Base-by-base conservation (phyloP, 2,888 invertebrate genomes). In the Ellobium chinense region DNA sequence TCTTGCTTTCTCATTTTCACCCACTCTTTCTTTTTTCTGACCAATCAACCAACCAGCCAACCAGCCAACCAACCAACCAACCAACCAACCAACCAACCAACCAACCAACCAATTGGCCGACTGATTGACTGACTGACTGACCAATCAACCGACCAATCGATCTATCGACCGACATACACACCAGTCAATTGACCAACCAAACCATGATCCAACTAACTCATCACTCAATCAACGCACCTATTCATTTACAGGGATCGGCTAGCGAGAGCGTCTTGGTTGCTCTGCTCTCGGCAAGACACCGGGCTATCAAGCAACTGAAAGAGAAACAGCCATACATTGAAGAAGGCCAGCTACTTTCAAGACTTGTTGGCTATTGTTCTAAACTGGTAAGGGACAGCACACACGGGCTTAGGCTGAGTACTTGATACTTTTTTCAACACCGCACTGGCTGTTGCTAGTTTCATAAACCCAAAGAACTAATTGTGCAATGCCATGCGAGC, bases 211-310 rank as follows among this genome's bases (percentile, higher is more conserved):
- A 31, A 31, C 56, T 36, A 62, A 3, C 12, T 46, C 46, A 62
- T 46, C 60, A 31, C 24, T 31, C 5, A 7, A 31, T 29, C 2
- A 72, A 14, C 18, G 7, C 7, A 31, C 36, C 24, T 58, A 18
- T 12, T 5, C 24, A 34, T 27, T 12, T 9, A 21, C 92, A 98
- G 97, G 97, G 98, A 7, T 98, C 98, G 0, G 99, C 99, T 7
- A 98, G 98, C 89, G 99, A 99, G 93, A 98, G 98, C 92, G 95
- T 98, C 76, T 94, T 99, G 82, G 98, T 98, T 14, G 96, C 96
- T 60, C 96, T 99, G 96, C 92, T 98, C 85, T 98, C 98, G 0
- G 98, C 98, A 0, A 94, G 98, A 88, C 97, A 91, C 80, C 82
- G 84, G 0, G 88, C 90, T 27, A 88, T 92, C 54, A 85, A 86